A percentile compares a stretch with the other conserved stretches of the same genome.
Evolutionary conservation across 2,888 invertebrate genomes (phyloP).

Genomic region (Ornithoptera alexandrae): DNA sequence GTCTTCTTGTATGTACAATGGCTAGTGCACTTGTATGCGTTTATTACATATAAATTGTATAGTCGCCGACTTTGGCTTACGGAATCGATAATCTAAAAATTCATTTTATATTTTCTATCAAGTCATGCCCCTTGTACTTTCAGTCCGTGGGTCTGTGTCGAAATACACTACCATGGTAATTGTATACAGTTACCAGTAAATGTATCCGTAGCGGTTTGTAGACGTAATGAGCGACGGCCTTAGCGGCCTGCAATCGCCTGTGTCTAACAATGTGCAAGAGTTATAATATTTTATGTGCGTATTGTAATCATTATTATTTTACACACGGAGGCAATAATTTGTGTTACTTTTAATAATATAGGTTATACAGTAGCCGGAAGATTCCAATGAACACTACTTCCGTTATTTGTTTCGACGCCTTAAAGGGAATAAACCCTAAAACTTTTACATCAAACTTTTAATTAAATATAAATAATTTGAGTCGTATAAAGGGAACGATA

Average conservation of each 20-base stretch:
- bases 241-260: slow-evolving; percentile 23
- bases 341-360: not conserved
- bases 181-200: slow-evolving; percentile 31
- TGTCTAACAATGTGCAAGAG: slow-evolving; percentile 26
- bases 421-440: too few species aligned
- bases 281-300: slow-evolving; percentile 21
- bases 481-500: too few species aligned
- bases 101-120: slow-evolving; percentile 63
- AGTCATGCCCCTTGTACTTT: slow-evolving; percentile 41
- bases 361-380: too few species aligned
- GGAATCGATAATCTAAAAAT: slow-evolving; percentile 74
- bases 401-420: too few species aligned
- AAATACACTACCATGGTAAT: slow-evolving; percentile 32
- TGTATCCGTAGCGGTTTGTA: slow-evolving; percentile 18
- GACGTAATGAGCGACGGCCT: not conserved
- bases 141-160: slow-evolving; percentile 31
- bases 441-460: too few species aligned
- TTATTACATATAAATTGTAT: slow-evolving; percentile 73
- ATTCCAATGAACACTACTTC: too few species aligned
- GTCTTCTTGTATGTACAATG: slow-evolving; percentile 65
- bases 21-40: slow-evolving; percentile 50
- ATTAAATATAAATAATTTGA: too few species aligned
- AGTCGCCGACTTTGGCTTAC: slow-evolving; percentile 53
- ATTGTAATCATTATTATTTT: slow-evolving; percentile 12
- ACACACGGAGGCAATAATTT: slow-evolving; percentile 6